Percentiles rank a stretch among this genome's conserved stretches.
Evolutionary conservation across 2,113 vertebrate genomes (phyloP).

Genomic region (Malurus alboscapulatus): DNA sequence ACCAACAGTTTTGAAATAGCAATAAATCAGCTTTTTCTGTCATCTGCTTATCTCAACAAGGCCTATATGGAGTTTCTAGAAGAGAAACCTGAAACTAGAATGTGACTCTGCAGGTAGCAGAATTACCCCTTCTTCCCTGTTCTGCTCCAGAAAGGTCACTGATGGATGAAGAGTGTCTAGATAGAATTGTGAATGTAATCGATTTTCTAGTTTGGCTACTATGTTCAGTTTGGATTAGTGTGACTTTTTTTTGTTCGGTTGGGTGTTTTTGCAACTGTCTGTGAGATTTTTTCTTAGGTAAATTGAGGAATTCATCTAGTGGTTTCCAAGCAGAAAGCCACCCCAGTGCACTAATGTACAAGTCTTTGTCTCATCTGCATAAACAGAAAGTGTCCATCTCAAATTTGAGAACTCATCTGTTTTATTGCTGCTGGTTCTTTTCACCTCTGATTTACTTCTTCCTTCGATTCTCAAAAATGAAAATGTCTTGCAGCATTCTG

Average conservation of each 20-base stretch:
- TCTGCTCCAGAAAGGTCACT: neutral
- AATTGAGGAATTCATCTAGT: neutral
- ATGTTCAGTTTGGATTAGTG: neutral
- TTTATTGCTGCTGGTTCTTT: neutral
- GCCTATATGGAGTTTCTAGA: neutral
- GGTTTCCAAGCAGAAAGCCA: neutral
- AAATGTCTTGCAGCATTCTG: constrained; percentile 11
- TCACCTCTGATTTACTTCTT: neutral
- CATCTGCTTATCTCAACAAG: neutral
- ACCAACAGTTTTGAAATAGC: neutral
- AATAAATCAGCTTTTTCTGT: neutral
- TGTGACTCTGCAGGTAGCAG: neutral
- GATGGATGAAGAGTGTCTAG: neutral
- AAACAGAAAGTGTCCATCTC: neutral
- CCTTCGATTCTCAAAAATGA: neutral
- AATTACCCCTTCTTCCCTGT: neutral
- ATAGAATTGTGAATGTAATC: neutral
- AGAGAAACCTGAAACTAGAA: neutral
- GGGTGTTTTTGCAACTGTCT: neutral
- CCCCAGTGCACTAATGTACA: neutral
- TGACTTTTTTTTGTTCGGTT: neutral
- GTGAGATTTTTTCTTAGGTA: neutral
- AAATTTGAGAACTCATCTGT: neutral
- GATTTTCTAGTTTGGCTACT: constrained; percentile 19
- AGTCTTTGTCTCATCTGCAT: neutral